These are phyloP conservation scores for Pelecanus crispus DNA, from an alignment of 2,113 vertebrate species.

Conservation along the genomic window DNA sequence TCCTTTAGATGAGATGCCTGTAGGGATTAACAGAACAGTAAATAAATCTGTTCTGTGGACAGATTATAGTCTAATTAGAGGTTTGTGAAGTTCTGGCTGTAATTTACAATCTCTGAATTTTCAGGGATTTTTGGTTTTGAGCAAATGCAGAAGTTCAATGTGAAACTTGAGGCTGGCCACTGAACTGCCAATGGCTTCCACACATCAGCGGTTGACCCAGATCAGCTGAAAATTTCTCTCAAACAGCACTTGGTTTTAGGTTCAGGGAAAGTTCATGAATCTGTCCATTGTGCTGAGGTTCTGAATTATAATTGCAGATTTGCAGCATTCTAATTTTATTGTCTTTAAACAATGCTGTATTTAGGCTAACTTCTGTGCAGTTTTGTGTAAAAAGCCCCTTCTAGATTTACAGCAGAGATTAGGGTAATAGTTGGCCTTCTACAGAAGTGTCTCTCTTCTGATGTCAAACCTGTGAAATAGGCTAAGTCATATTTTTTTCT, in stretches of 20 bases:
- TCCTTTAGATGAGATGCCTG: not conserved
- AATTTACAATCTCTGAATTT: not conserved
- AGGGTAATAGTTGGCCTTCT: not conserved
- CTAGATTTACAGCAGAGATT: not conserved
- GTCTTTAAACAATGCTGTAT: not conserved
- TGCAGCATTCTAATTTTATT: slow-evolving; percentile 8
- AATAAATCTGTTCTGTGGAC: not conserved
- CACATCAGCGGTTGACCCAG: not conserved
- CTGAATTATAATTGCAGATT: slow-evolving; percentile 1
- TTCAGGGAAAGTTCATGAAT: not conserved
- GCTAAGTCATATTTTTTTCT: not conserved
- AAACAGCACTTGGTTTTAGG: not conserved
- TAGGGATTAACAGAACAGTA: not conserved
- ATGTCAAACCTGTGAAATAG: not conserved
- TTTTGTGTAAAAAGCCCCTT: not conserved
- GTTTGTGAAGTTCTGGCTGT: not conserved
- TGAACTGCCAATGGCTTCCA: not conserved
- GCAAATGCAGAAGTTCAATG: not conserved
- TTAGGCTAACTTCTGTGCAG: not conserved
- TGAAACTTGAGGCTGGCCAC: not conserved
- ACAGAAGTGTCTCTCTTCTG: not conserved
- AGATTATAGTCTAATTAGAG: not conserved
- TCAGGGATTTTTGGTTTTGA: not conserved
- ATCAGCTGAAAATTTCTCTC: not conserved
- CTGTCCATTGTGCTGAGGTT: not conserved